Conservation (phyloP, 1,140 invertebrate species). For the Marisa cornuarietis region DNA sequence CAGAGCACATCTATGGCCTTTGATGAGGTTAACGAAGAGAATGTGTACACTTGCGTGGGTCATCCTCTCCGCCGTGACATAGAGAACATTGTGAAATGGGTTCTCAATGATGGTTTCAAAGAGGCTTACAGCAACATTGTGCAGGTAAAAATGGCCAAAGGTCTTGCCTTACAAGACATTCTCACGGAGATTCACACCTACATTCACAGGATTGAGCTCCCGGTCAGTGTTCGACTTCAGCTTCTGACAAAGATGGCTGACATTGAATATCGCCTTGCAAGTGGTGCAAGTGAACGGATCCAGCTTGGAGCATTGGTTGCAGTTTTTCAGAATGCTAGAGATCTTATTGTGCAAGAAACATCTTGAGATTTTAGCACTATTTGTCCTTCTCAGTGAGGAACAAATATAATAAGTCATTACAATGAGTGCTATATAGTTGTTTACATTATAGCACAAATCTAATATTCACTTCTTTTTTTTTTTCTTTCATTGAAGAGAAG, state of each 20-base stretch:
- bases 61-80: slow-evolving; percentile 93
- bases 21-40: slow-evolving; percentile 86
- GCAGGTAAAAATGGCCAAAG: slow-evolving; percentile 85
- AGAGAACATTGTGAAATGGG: slow-evolving; percentile 86
- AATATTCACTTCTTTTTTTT: no score
- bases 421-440: no score
- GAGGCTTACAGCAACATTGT: slow-evolving; percentile 82
- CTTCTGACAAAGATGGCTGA: slow-evolving; percentile 84
- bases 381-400: no score
- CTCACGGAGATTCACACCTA: slow-evolving; percentile 86
- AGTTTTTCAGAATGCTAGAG: slow-evolving; percentile 78
- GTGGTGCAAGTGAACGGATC: slow-evolving; percentile 83
- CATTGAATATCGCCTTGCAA: slow-evolving; percentile 80
- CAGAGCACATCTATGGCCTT: slow-evolving; percentile 92
- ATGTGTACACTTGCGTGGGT: slow-evolving; percentile 95
- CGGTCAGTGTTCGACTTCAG: slow-evolving; percentile 77
- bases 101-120: slow-evolving; percentile 87
- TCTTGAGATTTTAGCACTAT: slow-evolving; percentile 20
- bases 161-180: slow-evolving; percentile 89
- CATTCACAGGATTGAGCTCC: slow-evolving; percentile 87
- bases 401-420: no score
- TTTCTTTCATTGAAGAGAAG: no score
- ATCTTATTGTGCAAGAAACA: slow-evolving; percentile 62
- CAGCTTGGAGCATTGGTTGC: slow-evolving; percentile 85
- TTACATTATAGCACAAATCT: no score